A percentile compares a stretch with the other conserved stretches of the same genome.
Conservation (phyloP, 1,140 invertebrate species). For the Thaumetopoea pityocampa region DNA sequence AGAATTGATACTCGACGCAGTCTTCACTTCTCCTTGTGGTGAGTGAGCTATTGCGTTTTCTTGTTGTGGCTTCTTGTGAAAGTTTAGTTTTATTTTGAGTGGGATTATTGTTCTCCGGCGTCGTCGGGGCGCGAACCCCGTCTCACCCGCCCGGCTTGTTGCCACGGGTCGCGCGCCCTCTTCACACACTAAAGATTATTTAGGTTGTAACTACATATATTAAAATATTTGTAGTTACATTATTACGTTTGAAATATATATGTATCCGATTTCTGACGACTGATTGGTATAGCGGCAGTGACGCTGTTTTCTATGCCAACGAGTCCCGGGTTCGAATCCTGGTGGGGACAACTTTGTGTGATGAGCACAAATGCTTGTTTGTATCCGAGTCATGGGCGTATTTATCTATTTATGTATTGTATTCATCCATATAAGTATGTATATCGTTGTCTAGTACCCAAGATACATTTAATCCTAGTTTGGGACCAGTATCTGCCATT, state of each 20-base stretch:
- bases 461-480: too few relatives aligned
- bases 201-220: constrained; percentile 12
- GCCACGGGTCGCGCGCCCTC: constrained; percentile 11
- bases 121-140: constrained; percentile 45
- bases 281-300: too few relatives aligned
- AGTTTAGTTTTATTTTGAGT: constrained; percentile 55
- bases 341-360: too few relatives aligned
- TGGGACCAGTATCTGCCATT: too few relatives aligned
- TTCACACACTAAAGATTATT: constrained; percentile 15
- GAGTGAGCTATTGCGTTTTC: constrained; percentile 36
- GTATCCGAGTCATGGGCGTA: too few relatives aligned
- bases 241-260: background rate
- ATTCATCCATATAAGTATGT: too few relatives aligned
- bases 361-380: too few relatives aligned
- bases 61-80: constrained; percentile 26
- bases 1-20: constrained; percentile 25
- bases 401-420: too few relatives aligned
- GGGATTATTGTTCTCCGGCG: constrained; percentile 50
- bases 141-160: constrained; percentile 42
- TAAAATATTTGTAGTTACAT: constrained; percentile 4
- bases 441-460: too few relatives aligned
- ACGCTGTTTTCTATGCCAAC: too few relatives aligned
- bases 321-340: too few relatives aligned
- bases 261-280: too few relatives aligned
- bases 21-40: constrained; percentile 24